Percentiles rank a stretch among this genome's conserved stretches.
phyloP scores from a whole-genome alignment of 2,113 vertebrate species.

The Terrapene triunguis region DNA sequence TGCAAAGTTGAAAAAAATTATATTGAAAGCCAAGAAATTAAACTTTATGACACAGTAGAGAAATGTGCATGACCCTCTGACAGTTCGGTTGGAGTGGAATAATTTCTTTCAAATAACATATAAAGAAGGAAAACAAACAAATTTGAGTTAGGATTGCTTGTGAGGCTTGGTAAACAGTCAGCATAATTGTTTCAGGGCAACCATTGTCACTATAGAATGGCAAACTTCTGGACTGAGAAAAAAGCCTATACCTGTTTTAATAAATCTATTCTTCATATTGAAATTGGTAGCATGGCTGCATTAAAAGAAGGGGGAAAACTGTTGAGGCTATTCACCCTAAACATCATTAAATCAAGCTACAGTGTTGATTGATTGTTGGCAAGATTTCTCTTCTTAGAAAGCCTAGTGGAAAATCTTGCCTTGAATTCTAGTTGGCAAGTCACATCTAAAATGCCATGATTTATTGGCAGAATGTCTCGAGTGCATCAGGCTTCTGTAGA shows the following conservation, averaged over 20 bases:
- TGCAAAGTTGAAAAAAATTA: not conserved
- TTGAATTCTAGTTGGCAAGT: not conserved
- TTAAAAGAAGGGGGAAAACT: not conserved
- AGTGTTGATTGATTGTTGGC: rapidly evolving
- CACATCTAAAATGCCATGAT: not conserved
- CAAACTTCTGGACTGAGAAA: not conserved
- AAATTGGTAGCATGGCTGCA: not conserved
- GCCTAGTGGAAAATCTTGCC: not conserved
- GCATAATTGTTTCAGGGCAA: not conserved
- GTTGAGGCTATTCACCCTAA: not conserved
- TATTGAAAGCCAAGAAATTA: not conserved
- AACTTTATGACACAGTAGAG: not conserved
- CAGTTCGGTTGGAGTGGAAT: not conserved
- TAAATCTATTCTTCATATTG: not conserved
- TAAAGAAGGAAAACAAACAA: not conserved
- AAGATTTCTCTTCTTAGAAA: not conserved
- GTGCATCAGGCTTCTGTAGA: not conserved
- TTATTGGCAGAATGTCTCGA: not conserved
- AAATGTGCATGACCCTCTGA: not conserved
- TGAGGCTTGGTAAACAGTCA: not conserved
- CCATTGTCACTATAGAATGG: not conserved
- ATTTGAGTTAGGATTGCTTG: not conserved
- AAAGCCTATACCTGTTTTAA: not conserved
- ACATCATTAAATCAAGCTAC: not conserved
- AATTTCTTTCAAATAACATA: not conserved